Evolutionary conservation across 1,140 invertebrate genomes (phyloP).

Genomic region (Thaumatotibia leucotreta): DNA sequence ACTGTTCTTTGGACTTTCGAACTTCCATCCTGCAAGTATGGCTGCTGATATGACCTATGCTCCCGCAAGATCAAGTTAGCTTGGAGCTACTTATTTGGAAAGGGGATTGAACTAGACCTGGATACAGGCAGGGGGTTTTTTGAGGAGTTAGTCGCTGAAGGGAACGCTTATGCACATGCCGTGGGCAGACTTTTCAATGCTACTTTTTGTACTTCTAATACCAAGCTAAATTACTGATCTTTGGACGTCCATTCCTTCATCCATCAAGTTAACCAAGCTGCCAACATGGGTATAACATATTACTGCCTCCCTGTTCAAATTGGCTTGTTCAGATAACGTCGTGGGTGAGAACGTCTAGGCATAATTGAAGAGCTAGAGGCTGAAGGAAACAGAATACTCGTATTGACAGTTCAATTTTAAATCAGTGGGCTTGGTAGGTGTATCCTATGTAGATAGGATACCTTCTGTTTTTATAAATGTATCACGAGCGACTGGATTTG

Average conservation of each 20-base stretch:
- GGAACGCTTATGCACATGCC: conserved; percentile 90
- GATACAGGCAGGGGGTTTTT: conserved; percentile 87
- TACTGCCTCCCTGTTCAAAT: too few species aligned
- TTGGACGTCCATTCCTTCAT: conserved; percentile 81
- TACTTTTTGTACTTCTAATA: conserved; percentile 82
- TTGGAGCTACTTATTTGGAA: conserved; percentile 91
- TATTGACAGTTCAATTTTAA: too few species aligned
- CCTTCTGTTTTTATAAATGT: too few species aligned
- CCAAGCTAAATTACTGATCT: conserved; percentile 80
- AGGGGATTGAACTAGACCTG: conserved; percentile 85
- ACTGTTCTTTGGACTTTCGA: conserved; percentile 79
- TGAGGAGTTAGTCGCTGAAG: conserved; percentile 84
- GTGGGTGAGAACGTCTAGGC: too few species aligned
- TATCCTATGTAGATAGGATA: too few species aligned
- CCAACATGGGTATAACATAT: too few species aligned
- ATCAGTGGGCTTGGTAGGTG: too few species aligned
- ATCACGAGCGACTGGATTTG: too few species aligned
- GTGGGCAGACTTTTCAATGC: conserved; percentile 70
- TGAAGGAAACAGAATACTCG: too few species aligned
- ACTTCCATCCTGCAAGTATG: conserved; percentile 82
- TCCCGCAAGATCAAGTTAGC: conserved; percentile 90
- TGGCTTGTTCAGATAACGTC: too few species aligned
- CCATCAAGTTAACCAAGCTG: conserved; percentile 80
- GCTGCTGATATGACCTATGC: conserved; percentile 88
- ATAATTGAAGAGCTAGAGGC: too few species aligned